These are phyloP conservation scores for Dryobates pubescens DNA, from an alignment of 2,797 vertebrate species.

Conservation along the genomic window DNA sequence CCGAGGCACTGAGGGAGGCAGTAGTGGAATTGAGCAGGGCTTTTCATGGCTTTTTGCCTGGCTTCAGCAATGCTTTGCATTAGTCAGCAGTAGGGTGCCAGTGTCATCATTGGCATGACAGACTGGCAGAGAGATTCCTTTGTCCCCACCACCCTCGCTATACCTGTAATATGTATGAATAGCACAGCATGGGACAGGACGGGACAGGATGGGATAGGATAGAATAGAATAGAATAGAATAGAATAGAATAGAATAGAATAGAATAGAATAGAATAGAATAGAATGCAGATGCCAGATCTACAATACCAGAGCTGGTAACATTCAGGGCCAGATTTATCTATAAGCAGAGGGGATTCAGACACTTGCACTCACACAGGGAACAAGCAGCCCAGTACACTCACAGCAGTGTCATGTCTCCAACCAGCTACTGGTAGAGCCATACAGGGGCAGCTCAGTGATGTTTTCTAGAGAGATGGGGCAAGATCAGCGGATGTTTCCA, in stretches of 20 bases:
- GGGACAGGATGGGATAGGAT: not conserved
- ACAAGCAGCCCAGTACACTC: not conserved
- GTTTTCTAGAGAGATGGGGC: not conserved
- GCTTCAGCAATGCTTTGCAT: not conserved
- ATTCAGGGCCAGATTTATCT: not conserved
- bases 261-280: not conserved
- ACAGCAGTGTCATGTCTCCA: not conserved
- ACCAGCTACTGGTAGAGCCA: not conserved
- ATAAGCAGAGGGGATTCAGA: fast-evolving
- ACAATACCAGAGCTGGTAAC: not conserved
- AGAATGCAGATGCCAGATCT: not conserved
- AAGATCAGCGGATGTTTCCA: not conserved
- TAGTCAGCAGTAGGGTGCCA: not conserved
- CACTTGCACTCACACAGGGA: not conserved
- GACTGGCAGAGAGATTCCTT: not conserved
- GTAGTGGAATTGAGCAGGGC: not conserved
- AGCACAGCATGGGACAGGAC: not conserved
- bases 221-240: not conserved
- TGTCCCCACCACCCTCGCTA: fast-evolving
- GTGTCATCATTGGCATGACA: not conserved
- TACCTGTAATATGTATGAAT: not conserved
- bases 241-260: not conserved
- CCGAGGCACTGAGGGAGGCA: fast-evolving
- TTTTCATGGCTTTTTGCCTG: not conserved
- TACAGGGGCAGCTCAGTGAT: not conserved